Evolutionary conservation across 2,797 vertebrate genomes (phyloP).

Genomic region (Hyperoplus lanceolatus): DNA sequence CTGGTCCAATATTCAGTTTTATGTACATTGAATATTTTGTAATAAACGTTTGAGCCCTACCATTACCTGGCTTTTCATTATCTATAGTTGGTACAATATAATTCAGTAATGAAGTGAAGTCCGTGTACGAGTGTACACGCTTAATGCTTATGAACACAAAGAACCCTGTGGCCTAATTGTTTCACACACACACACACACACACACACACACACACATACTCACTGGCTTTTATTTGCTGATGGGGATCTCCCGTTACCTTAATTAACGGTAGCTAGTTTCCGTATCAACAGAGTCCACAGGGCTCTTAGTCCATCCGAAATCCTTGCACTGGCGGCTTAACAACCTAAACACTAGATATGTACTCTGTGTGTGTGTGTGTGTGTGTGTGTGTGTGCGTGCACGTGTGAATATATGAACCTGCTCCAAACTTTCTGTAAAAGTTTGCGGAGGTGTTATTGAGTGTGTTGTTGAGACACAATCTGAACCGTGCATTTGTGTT

Average conservation of each 20-base stretch:
- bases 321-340: constrained; percentile 37
- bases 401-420: background rate
- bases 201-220: constrained; percentile 6
- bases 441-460: constrained; percentile 4
- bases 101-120: background rate
- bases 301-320: constrained; percentile 41
- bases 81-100: background rate
- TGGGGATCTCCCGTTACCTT: constrained; percentile 48
- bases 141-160: constrained; percentile 9
- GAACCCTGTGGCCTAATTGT: constrained; percentile 7
- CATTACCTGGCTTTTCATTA: background rate
- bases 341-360: background rate
- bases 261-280: constrained; percentile 58
- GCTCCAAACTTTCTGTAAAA: no score
- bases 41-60: background rate
- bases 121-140: background rate
- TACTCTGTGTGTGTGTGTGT: background rate
- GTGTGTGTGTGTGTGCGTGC: background rate
- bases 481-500: constrained; percentile 19
- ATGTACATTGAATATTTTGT: background rate
- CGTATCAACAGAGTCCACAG: constrained; percentile 19
- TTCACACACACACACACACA: constrained; percentile 14
- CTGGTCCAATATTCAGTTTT: background rate
- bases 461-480: constrained; percentile 38
- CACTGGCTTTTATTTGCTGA: constrained; percentile 25